phyloP scores from a whole-genome alignment of 2,113 vertebrate genomes.

The Melanocharis versteri region DNA sequence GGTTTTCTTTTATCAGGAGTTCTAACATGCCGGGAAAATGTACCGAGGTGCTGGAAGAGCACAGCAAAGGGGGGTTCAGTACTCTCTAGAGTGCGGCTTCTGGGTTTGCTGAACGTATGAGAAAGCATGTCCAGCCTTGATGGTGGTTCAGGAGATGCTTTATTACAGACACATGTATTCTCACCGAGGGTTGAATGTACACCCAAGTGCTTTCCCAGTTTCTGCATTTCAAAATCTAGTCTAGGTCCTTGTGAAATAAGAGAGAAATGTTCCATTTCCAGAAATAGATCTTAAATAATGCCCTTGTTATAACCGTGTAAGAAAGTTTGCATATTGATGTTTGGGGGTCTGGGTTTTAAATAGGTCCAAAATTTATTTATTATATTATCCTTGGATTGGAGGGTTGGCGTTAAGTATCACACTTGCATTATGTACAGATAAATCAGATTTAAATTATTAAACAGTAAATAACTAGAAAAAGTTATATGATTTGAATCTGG shows the following conservation, averaged over 20 bases:
- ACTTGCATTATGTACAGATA: neutral
- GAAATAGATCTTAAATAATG: neutral
- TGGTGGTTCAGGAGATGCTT: neutral
- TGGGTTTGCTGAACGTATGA: neutral
- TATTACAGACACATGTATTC: neutral
- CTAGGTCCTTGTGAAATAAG: neutral
- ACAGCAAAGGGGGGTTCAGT: neutral
- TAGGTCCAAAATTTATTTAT: neutral
- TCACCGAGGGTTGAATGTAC: neutral
- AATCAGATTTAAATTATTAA: neutral
- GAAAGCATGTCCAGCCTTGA: neutral
- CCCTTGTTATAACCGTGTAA: fast-evolving
- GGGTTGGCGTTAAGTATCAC: neutral
- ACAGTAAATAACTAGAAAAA: neutral
- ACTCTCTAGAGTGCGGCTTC: neutral
- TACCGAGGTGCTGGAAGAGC: neutral
- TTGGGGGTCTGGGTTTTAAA: neutral
- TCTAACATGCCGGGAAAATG: neutral
- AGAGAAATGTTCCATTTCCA: neutral
- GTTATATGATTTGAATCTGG: neutral
- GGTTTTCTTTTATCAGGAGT: neutral
- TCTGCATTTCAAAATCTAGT: neutral
- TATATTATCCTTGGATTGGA: neutral
- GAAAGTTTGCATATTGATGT: neutral
- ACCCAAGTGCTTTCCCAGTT: neutral